Conservation (phyloP, 2,888 invertebrate genomes). For the Noctua pronuba region DNA sequence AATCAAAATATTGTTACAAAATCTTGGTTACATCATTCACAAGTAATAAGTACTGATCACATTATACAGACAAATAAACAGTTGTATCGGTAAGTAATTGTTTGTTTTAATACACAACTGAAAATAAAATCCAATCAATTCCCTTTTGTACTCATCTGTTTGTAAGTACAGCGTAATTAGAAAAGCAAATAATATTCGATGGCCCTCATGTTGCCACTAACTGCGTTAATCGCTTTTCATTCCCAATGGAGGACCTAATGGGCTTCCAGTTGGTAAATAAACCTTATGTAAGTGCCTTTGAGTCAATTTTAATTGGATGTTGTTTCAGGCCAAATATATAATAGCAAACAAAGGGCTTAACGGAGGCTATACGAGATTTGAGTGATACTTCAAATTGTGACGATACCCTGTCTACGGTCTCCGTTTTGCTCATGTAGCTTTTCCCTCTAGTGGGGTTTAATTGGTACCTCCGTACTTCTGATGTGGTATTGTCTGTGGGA, state of each 20-base stretch:
- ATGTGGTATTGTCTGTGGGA: not conserved
- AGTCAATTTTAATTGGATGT: not conserved
- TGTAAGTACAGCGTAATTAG: not conserved
- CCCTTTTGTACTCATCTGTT: not conserved
- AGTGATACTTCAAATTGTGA: not conserved
- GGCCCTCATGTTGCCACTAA: not conserved
- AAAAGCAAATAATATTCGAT: constrained; percentile 12
- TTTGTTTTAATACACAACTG: not conserved
- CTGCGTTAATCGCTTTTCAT: not conserved
- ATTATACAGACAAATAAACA: not conserved
- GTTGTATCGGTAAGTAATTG: not conserved
- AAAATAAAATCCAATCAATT: not conserved
- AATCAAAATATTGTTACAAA: too few relatives aligned
- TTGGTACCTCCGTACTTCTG: not conserved
- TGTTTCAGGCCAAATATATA: not conserved
- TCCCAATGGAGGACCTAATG: not conserved
- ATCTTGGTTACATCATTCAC: too few relatives aligned
- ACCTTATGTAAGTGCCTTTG: not conserved
- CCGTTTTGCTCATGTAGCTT: not conserved
- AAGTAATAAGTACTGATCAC: too few relatives aligned
- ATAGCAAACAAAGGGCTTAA: not conserved
- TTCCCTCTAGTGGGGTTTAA: not conserved
- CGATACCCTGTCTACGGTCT: not conserved
- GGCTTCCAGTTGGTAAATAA: not conserved
- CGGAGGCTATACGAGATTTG: not conserved